These are phyloP conservation scores for Manduca sexta DNA, from an alignment of 1,140 invertebrate species.

Conservation along the genomic window DNA sequence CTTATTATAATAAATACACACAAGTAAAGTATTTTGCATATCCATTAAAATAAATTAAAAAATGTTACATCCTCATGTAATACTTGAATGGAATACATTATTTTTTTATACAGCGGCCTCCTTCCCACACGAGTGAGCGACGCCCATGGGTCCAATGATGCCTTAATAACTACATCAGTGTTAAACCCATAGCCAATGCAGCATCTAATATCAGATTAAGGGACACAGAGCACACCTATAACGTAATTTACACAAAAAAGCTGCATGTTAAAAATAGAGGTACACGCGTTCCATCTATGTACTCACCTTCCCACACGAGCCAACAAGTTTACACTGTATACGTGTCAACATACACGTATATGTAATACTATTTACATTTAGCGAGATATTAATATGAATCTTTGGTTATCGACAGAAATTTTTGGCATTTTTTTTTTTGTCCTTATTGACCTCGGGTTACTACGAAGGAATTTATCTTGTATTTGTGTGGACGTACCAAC, in stretches of 20 bases:
- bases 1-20: too few species aligned
- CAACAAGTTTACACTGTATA: constrained; percentile 23
- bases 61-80: neutral
- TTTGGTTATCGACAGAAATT: too few species aligned
- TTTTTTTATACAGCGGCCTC: too few species aligned
- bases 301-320: constrained; percentile 17
- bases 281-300: constrained; percentile 17
- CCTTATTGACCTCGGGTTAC: too few species aligned
- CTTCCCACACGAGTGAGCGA: too few species aligned
- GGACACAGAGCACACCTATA: constrained; percentile 8
- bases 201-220: constrained; percentile 21
- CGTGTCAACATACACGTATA: constrained; percentile 10
- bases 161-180: too few species aligned
- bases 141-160: too few species aligned
- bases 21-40: too few species aligned
- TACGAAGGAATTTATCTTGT: too few species aligned
- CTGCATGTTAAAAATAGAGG: constrained; percentile 27
- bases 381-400: constrained; percentile 3
- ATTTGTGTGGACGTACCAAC: too few species aligned
- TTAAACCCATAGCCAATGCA: neutral
- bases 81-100: neutral
- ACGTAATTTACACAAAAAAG: constrained; percentile 30
- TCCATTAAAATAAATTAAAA: too few species aligned
- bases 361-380: constrained; percentile 7
- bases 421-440: too few species aligned